These are phyloP conservation scores for Drosophila pruinosa DNA, from an alignment of 1,140 invertebrate genomes.

Conservation along the genomic window DNA sequence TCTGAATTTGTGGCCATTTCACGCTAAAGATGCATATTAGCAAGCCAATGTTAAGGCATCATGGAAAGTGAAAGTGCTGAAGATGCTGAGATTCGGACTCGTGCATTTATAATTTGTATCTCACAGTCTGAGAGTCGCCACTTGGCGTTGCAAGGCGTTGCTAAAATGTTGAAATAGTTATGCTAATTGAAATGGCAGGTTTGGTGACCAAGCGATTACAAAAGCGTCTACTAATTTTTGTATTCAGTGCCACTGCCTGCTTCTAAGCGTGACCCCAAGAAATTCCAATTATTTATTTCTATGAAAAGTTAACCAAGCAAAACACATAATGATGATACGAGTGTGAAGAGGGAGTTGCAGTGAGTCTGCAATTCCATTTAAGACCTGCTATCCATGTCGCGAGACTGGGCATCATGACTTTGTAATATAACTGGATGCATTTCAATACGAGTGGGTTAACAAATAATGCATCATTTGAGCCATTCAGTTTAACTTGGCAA, in stretches of 20 bases:
- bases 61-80: constrained; percentile 76
- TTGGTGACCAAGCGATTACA: constrained; percentile 62
- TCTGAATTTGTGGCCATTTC: constrained; percentile 25
- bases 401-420: constrained; percentile 24
- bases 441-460: constrained; percentile 4
- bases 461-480: neutral
- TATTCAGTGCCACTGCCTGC: neutral
- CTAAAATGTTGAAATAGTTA: constrained; percentile 55
- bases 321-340: constrained; percentile 18
- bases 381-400: neutral
- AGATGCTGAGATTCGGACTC: constrained; percentile 50
- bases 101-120: constrained; percentile 77
- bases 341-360: constrained; percentile 24
- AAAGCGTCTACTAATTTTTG: constrained; percentile 29
- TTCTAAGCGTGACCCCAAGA: neutral
- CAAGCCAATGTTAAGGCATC: constrained; percentile 24
- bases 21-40: constrained; percentile 59
- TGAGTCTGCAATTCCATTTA: constrained; percentile 3
- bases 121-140: constrained; percentile 11
- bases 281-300: neutral
- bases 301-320: constrained; percentile 4
- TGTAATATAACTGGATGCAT: constrained; percentile 1
- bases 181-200: constrained; percentile 61
- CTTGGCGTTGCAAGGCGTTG: constrained; percentile 55
- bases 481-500: neutral